Evolutionary conservation across 1,140 invertebrate species (phyloP), one percentile per base, ranked within the genome.

Genomic region (Caenorhabditis tropicalis): DNA sequence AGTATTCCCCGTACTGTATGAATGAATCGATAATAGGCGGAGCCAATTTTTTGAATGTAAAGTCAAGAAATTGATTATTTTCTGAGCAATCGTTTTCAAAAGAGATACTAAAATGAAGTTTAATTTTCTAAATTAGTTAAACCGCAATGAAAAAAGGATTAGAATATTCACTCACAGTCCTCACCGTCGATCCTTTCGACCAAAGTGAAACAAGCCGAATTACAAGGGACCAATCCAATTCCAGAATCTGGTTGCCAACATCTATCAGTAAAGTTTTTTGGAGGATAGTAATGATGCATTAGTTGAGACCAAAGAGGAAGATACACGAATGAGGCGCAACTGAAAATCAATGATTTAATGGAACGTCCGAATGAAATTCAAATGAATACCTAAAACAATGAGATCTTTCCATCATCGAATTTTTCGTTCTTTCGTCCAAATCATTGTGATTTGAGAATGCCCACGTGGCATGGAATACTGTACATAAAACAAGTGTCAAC

Each of bases 221-320:
- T 58, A 33, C 88, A 89, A 29, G 85, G 60, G 0, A 85, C 79
- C 7, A 82, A 58, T 16, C 87, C 88, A 12, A 89, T 82, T 39
- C 84, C 56, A n/a, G 19, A 24, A 51, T 84, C 81, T 31, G 88
- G 88, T 46, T 87, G 48, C 87, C 87, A 89, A 81, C 88, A 89
- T 5, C 81, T 24, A 49, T 89, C 88, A 1, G 88, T 89, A 56
- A 89, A 89, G 46, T 89, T 89, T 79, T 89, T 89, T 5, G 88
- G 88, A 10, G 88, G 88, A 82, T 82, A 89, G 49, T 89, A 89
- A 70, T 89, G 87, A 51, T 83, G 53, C 81, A 89, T 89, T 56
- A 89, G 36, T 48, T 89, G 80, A 46, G 85, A 82, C 88, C 88
- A 89, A 2, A 89, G 31, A 21, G 80, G 49, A 29, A 89, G 74